Conservation (phyloP, 2,797 vertebrate genomes). For the Gymnoscopelus microlampas region DNA sequence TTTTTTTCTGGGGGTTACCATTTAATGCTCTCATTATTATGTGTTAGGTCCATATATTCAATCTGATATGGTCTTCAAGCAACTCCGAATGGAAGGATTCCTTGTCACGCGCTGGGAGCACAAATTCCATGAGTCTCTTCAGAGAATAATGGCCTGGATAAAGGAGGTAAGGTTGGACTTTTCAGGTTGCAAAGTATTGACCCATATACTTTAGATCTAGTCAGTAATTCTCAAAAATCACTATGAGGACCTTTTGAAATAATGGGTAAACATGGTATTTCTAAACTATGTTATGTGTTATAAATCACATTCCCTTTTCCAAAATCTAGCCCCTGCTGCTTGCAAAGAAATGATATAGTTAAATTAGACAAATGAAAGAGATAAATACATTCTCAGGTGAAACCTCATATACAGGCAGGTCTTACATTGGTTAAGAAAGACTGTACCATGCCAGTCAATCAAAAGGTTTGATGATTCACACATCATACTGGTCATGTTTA, state of each 20-base stretch:
- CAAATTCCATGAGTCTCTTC: slow-evolving; percentile 67
- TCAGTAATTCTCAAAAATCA: neutral
- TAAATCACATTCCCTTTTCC: too few relatives aligned
- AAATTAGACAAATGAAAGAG: too few relatives aligned
- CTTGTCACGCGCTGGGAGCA: slow-evolving; percentile 54
- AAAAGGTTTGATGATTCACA: neutral
- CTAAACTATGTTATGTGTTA: too few relatives aligned
- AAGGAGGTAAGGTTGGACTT: slow-evolving; percentile 33
- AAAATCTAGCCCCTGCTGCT: too few relatives aligned
- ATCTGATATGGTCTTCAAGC: slow-evolving; percentile 55
- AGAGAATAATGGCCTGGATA: slow-evolving; percentile 76
- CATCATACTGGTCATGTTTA: neutral
- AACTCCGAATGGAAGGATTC: slow-evolving; percentile 79
- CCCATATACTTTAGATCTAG: slow-evolving; percentile 17
- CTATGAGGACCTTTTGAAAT: too few relatives aligned
- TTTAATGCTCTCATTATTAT: neutral
- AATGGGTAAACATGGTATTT: too few relatives aligned
- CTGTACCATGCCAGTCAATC: too few relatives aligned
- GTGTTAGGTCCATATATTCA: slow-evolving; percentile 67
- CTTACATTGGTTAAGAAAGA: too few relatives aligned
- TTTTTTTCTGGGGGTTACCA: too few relatives aligned
- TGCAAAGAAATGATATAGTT: too few relatives aligned
- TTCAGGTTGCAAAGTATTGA: slow-evolving; percentile 18
- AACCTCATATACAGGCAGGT: too few relatives aligned
- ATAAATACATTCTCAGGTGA: too few relatives aligned